Conservation (phyloP, 2,888 invertebrate species). For the Creontiades dilutus region DNA sequence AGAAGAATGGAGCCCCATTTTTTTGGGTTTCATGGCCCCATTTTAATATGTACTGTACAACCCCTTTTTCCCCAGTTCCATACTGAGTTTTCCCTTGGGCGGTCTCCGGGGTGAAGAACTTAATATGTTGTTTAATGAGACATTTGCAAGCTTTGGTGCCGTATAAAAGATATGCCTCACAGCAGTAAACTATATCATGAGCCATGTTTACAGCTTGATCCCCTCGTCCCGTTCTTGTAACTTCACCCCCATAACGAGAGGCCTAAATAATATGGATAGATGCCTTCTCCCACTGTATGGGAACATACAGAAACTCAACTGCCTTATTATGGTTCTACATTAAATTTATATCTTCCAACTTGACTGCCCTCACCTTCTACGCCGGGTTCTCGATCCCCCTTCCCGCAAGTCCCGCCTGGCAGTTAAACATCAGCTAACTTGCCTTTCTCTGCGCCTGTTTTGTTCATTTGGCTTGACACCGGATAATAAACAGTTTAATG, state of each 20-base stretch:
- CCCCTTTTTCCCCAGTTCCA: slow-evolving; percentile 5
- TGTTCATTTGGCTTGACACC: slow-evolving; percentile 69
- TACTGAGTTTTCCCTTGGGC: background rate
- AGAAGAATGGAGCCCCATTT: background rate
- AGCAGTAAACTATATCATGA: slow-evolving; percentile 70
- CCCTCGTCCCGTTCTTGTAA: slow-evolving; percentile 37
- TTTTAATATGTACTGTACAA: slow-evolving; percentile 31
- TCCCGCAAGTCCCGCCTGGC: background rate
- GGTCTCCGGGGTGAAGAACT: slow-evolving; percentile 61
- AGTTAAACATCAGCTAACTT: slow-evolving; percentile 63
- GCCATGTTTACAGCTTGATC: slow-evolving; percentile 69
- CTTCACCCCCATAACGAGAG: slow-evolving; percentile 56
- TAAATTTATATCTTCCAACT: slow-evolving; percentile 64
- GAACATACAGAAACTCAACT: slow-evolving; percentile 65
- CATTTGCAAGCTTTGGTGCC: slow-evolving; percentile 68
- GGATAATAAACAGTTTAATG: slow-evolving; percentile 69
- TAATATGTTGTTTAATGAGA: slow-evolving; percentile 71
- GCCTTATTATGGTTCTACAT: slow-evolving; percentile 70
- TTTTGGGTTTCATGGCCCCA: slow-evolving; percentile 10
- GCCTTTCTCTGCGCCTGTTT: slow-evolving; percentile 34
- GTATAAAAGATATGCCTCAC: slow-evolving; percentile 68
- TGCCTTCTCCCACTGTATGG: slow-evolving; percentile 56
- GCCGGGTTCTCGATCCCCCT: slow-evolving; percentile 47
- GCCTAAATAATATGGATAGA: slow-evolving; percentile 71
- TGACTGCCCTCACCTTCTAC: slow-evolving; percentile 43